A percentile compares a stretch with the other conserved stretches of the same genome.
Evolutionary conservation across 2,888 invertebrate species (phyloP).

Genomic region (Meiosimyza decipiens): DNA sequence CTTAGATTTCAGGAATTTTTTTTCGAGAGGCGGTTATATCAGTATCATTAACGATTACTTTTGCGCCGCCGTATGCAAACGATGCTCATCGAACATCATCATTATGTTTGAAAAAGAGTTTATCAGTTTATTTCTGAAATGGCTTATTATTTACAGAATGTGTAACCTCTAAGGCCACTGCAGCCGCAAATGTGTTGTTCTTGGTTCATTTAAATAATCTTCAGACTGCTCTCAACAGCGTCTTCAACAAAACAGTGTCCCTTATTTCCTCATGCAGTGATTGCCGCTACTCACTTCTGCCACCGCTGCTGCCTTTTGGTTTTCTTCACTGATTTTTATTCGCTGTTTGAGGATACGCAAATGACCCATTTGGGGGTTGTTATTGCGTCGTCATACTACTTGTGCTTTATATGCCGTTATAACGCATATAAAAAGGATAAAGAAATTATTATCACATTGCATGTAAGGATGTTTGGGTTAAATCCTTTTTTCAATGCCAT

Average conservation of each 20-base stretch:
- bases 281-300: constrained; percentile 60
- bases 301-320: constrained; percentile 47
- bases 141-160: too few species aligned
- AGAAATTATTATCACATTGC: constrained; percentile 65
- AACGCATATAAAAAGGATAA: constrained; percentile 65
- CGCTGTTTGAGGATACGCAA: constrained; percentile 67
- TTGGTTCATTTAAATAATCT: constrained; percentile 23
- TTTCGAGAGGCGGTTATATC: too few species aligned
- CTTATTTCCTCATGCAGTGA: constrained; percentile 36
- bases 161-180: too few species aligned
- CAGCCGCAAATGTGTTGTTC: constrained; percentile 16
- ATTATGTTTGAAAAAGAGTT: too few species aligned
- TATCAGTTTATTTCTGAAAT: too few species aligned
- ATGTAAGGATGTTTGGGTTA: constrained; percentile 40
- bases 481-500: constrained; percentile 28
- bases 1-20: too few species aligned
- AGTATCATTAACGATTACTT: too few species aligned
- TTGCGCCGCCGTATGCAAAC: too few species aligned
- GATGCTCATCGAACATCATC: too few species aligned
- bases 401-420: constrained; percentile 44
- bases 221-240: neutral
- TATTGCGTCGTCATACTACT: constrained; percentile 46
- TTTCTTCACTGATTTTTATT: constrained; percentile 67
- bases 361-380: constrained; percentile 68
- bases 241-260: constrained; percentile 34